A percentile compares a stretch with the other conserved stretches of the same genome.
phyloP scores from a whole-genome alignment of 2,113 vertebrate genomes.

The Cygnus buccinator region DNA sequence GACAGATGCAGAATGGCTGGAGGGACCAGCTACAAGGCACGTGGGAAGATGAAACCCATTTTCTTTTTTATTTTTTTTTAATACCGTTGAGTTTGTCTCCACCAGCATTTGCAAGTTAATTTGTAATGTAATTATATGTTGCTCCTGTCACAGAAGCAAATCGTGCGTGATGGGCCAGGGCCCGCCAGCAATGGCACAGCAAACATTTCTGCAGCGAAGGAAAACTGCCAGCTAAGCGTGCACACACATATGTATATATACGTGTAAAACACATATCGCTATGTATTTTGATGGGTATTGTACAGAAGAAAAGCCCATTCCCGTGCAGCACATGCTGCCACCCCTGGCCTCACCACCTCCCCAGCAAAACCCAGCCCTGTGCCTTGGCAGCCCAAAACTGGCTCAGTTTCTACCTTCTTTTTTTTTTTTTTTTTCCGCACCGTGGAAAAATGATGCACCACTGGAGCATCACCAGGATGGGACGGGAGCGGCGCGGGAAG shows the following conservation, averaged over 20 bases:
- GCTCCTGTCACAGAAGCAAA: not conserved
- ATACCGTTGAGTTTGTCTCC: not conserved
- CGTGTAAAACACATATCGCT: accelerated
- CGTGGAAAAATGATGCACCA: too few relatives aligned
- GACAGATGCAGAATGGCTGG: conserved; percentile 36
- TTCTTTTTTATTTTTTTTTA: not conserved
- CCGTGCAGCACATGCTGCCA: not conserved
- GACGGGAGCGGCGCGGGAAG: too few relatives aligned
- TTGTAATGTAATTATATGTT: conserved; percentile 64
- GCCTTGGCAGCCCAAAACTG: too few relatives aligned
- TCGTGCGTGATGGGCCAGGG: not conserved
- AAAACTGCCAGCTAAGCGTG: not conserved
- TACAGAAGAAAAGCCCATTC: not conserved
- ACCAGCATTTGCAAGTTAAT: conserved; percentile 64
- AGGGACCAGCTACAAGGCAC: conserved; percentile 34
- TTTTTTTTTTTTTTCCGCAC: too few relatives aligned
- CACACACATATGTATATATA: accelerated
- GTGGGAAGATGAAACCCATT: conserved; percentile 27
- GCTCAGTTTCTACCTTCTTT: too few relatives aligned
- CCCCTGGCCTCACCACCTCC: not conserved
- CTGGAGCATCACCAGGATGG: too few relatives aligned
- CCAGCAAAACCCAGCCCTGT: not conserved
- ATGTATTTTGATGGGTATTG: not conserved
- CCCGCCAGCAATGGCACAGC: not conserved
- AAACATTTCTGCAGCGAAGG: not conserved